Conservation (phyloP, 2,888 invertebrate genomes). For the Trichopria drosophilae region DNA sequence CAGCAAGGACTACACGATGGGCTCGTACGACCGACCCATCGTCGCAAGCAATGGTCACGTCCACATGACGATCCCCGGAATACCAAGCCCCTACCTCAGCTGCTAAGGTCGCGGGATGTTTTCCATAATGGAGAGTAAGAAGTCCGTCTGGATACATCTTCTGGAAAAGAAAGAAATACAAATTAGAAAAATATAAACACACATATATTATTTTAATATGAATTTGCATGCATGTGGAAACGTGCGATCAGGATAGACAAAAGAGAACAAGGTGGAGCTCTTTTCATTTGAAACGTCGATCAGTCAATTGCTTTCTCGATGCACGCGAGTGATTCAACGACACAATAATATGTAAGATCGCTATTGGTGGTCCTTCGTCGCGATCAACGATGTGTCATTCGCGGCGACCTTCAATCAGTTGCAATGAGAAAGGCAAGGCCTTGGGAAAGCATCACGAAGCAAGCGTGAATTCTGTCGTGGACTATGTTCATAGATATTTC, state of each 20-base stretch:
- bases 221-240: too few species aligned
- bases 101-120: constrained; percentile 89
- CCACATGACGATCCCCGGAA: constrained; percentile 82
- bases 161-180: constrained; percentile 38
- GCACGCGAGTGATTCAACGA: too few species aligned
- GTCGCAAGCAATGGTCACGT: constrained; percentile 83
- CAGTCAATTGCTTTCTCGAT: not conserved
- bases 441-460: constrained; percentile 54
- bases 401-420: constrained; percentile 47
- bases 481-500: constrained; percentile 35
- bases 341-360: too few species aligned
- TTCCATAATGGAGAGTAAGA: constrained; percentile 90
- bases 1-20: constrained; percentile 83
- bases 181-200: too few species aligned
- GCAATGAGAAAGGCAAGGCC: constrained; percentile 54
- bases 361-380: constrained; percentile 30
- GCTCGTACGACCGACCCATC: constrained; percentile 80
- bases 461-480: constrained; percentile 39
- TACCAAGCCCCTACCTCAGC: constrained; percentile 89
- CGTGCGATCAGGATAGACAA: too few species aligned
- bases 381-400: constrained; percentile 36
- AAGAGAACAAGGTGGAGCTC: too few species aligned
- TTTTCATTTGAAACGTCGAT: not conserved
- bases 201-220: too few species aligned
- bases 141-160: constrained; percentile 66